Conservation (phyloP, 2,113 vertebrate genomes). For the Sapajus apella region DNA sequence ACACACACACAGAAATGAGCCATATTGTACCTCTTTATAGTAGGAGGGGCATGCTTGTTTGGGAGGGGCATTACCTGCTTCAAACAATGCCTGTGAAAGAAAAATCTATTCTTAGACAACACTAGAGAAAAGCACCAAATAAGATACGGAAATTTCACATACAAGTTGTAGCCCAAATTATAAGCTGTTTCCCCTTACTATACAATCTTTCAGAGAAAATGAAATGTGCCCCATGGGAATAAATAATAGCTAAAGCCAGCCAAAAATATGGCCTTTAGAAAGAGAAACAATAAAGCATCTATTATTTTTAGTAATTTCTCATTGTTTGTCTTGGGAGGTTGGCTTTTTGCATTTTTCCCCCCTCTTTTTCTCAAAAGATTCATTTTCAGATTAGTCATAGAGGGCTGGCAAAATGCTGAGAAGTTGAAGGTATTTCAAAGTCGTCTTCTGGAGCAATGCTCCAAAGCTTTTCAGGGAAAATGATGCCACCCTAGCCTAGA, state of each 20-base stretch:
- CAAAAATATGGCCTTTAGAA: conserved; percentile 75
- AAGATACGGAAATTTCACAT: conserved; percentile 55
- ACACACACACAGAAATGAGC: background rate
- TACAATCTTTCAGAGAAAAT: conserved; percentile 55
- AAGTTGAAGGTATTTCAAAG: conserved; percentile 22
- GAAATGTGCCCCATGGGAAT: conserved; percentile 68
- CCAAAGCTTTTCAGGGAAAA: conserved; percentile 61
- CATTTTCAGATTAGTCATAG: conserved; percentile 73
- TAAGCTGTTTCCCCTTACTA: conserved; percentile 55
- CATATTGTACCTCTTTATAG: background rate
- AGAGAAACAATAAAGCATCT: conserved; percentile 62
- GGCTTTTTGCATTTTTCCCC: background rate
- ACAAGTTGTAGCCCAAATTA: conserved; percentile 74
- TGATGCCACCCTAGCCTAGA: background rate
- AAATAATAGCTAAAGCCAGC: conserved; percentile 64
- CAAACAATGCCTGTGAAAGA: conserved; percentile 22
- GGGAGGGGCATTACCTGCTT: background rate
- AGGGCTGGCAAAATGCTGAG: conserved; percentile 50
- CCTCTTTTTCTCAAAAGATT: conserved; percentile 61
- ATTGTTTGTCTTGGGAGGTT: conserved; percentile 64
- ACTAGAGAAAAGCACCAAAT: conserved; percentile 34
- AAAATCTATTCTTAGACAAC: conserved; percentile 38
- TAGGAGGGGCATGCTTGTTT: background rate
- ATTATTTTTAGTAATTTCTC: conserved; percentile 79
- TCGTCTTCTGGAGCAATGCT: background rate